Percentiles rank a stretch among this genome's conserved stretches.
phyloP scores from a whole-genome alignment of 2,888 invertebrate species.

The Drosophila diplacantha region DNA sequence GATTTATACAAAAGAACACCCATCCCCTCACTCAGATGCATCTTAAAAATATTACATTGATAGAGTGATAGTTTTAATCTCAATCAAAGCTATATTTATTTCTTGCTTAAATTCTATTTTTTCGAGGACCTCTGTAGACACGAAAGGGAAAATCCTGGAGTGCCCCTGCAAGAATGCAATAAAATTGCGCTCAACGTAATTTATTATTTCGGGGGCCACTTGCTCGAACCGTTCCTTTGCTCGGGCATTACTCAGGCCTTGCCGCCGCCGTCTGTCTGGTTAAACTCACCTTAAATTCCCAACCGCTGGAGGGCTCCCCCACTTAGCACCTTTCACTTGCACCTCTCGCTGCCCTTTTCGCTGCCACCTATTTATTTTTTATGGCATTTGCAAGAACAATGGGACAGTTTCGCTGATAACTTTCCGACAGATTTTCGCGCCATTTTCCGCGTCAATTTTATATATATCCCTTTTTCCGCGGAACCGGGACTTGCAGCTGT shows the following conservation, averaged over 20 bases:
- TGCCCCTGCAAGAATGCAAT: slow-evolving; percentile 40
- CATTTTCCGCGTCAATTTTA: slow-evolving; percentile 31
- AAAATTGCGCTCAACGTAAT: slow-evolving; percentile 49
- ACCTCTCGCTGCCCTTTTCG: slow-evolving; percentile 2
- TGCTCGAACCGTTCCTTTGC: slow-evolving; percentile 1
- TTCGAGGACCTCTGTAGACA: background rate
- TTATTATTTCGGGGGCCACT: slow-evolving; percentile 47
- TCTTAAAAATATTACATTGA: background rate
- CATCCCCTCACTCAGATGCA: background rate
- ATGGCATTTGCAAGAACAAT: slow-evolving; percentile 13
- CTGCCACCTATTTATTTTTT: slow-evolving; percentile 9
- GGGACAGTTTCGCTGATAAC: slow-evolving; percentile 39
- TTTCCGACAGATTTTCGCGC: slow-evolving; percentile 44
- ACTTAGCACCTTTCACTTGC: slow-evolving; percentile 17
- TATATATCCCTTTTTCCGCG: slow-evolving; percentile 5
- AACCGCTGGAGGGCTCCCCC: slow-evolving; percentile 1
- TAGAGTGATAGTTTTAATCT: rapidly evolving
- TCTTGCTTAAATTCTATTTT: background rate
- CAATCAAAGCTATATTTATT: background rate
- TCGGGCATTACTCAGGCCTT: slow-evolving; percentile 2
- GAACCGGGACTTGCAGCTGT: slow-evolving; percentile 9
- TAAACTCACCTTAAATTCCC: slow-evolving; percentile 23
- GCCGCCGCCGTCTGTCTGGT: slow-evolving; percentile 2
- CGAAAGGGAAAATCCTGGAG: slow-evolving; percentile 3
- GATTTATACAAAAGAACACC: background rate